Evolutionary conservation across 2,797 vertebrate species (phyloP).

Genomic region (Pteronotus mesoamericanus): DNA sequence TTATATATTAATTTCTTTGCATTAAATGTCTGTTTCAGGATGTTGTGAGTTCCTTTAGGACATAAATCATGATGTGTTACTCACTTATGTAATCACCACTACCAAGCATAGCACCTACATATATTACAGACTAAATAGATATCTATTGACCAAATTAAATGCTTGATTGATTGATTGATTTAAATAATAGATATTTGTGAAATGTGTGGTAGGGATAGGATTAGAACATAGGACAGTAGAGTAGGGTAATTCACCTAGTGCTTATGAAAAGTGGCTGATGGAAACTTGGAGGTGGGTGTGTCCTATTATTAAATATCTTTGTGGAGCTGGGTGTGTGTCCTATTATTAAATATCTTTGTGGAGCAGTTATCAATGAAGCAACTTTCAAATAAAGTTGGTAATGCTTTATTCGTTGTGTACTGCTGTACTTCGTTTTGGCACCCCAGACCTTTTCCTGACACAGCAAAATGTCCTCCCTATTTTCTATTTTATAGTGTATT

Average conservation of each 20-base stretch:
- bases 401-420: background rate
- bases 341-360: constrained; percentile 27
- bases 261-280: background rate
- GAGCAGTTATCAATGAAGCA: background rate
- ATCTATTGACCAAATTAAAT: constrained; percentile 18
- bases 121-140: background rate
- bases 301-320: constrained; percentile 16
- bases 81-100: background rate
- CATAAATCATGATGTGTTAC: background rate
- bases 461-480: constrained; percentile 4
- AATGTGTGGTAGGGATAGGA: background rate
- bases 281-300: background rate
- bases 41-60: background rate
- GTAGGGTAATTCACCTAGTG: background rate
- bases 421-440: background rate
- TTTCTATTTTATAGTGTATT: background rate
- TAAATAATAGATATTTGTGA: background rate
- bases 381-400: background rate
- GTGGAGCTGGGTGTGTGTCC: background rate
- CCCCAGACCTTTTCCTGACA: background rate
- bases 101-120: background rate
- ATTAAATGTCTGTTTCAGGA: constrained; percentile 1
- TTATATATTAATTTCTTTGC: background rate
- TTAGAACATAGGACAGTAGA: background rate
- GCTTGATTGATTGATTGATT: background rate